Evolutionary conservation across 2,888 invertebrate genomes (phyloP).

Genomic region (Halocaridina rubra): DNA sequence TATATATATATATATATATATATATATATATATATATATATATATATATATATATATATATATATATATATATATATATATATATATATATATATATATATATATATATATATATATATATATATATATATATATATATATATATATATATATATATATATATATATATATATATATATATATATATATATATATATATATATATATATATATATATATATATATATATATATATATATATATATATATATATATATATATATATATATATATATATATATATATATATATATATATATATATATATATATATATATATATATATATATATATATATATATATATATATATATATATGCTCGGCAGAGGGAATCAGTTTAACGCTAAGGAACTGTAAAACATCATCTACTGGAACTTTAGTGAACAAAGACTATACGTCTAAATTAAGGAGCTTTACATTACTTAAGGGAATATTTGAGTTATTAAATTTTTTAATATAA

Average conservation of each 20-base stretch:
- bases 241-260: not conserved
- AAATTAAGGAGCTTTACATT: too few species aligned
- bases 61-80: not conserved
- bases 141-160: not conserved
- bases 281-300: not conserved
- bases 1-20: not conserved
- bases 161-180: not conserved
- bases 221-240: not conserved
- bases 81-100: not conserved
- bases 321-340: not conserved
- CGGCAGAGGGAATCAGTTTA: too few species aligned
- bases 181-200: not conserved
- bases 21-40: not conserved
- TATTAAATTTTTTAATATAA: too few species aligned
- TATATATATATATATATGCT: not conserved
- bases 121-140: not conserved
- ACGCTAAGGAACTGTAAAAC: too few species aligned
- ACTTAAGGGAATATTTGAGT: too few species aligned
- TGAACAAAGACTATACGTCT: too few species aligned
- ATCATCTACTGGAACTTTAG: too few species aligned
- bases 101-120: not conserved
- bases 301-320: not conserved
- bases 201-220: not conserved
- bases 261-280: not conserved
- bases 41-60: not conserved